Base-by-base conservation (phyloP, 2,888 invertebrate genomes). In the Xanthia togata region DNA sequence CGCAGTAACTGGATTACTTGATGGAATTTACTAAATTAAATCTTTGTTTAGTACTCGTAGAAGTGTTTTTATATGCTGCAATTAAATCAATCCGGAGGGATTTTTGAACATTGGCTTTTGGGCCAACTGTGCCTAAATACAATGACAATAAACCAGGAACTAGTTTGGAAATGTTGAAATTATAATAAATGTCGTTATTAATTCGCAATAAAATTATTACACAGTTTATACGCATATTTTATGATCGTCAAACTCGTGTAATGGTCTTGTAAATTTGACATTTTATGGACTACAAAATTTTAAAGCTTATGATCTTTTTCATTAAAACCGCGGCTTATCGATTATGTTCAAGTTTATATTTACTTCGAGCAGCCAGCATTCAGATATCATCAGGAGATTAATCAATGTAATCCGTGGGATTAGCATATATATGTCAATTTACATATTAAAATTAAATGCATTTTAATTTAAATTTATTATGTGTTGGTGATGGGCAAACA, bases 251-350 rank as follows among this genome's bases (percentile, higher is more conserved):
- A 88, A 85, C 75, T 82, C 86, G 80, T 87, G 86, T 93, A 91
- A 92, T 92, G 89, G 90, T 91, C 90, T 88, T 92, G 92, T 93
- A 92, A 93, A 93, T 92, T 91, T 91, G 89, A 88, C 89, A 89
- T 92, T 94, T 94, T 92, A 94, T 92, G 81, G 86, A 76, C 87
- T 73, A 90, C 89, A 89, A 90, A 89, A 84, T 88, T 86, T 91
- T 89, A 88, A 92, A 89, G 85, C 90, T 87, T 73, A 87, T 84
- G 86, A 85, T 85, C 83, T 88, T 90, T 90, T 90, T 87, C 89
- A 91, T 91, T 89, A 90, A 91, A 85, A 75, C 83, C 79, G 81
- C 87, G 72, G 78, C 78, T 87, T 85, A 84, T 85, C 72, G 80
- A 87, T 82, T 84, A 83, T 73, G 65, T 78, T 76, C 70, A 67